These are phyloP conservation scores for Poeciliopsis presidionis DNA, from an alignment of 2,797 vertebrate genomes.

Conservation along the genomic window DNA sequence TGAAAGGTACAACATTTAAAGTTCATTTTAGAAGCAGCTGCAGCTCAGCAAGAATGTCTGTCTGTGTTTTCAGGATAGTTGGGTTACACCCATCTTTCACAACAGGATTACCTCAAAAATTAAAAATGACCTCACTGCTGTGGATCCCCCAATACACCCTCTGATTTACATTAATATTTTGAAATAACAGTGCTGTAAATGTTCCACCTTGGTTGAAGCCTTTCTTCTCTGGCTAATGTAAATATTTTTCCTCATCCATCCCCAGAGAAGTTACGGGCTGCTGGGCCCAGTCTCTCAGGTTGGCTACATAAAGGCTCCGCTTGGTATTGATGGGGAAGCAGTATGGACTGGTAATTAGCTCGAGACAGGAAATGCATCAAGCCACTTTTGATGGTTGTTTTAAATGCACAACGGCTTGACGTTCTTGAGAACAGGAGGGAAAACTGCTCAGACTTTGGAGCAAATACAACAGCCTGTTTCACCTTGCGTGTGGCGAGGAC, in stretches of 20 bases:
- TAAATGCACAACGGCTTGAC: slow-evolving; percentile 46
- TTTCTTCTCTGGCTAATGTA: slow-evolving; percentile 59
- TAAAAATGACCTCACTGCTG: slow-evolving; percentile 41
- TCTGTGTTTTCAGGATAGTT: slow-evolving; percentile 24
- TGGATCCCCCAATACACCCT: not conserved
- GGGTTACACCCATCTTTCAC: slow-evolving; percentile 20
- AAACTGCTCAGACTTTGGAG: slow-evolving; percentile 30
- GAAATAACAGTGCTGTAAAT: slow-evolving; percentile 37
- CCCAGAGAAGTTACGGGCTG: no score
- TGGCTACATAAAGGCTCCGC: slow-evolving; percentile 35
- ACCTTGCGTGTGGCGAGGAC: slow-evolving; percentile 48
- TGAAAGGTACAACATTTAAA: not conserved
- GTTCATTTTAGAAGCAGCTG: not conserved
- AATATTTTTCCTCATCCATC: slow-evolving; percentile 49
- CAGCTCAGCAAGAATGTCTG: not conserved
- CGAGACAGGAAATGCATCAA: slow-evolving; percentile 55
- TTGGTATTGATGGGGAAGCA: slow-evolving; percentile 46
- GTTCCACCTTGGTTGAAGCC: slow-evolving; percentile 54
- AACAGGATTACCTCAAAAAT: slow-evolving; percentile 53
- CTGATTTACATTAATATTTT: slow-evolving; percentile 46
- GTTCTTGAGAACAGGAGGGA: slow-evolving; percentile 34
- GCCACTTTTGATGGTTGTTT: slow-evolving; percentile 36
- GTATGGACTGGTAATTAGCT: slow-evolving; percentile 52
- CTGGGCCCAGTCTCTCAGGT: slow-evolving; percentile 23
- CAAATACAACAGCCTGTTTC: slow-evolving; percentile 40